Conservation (phyloP, 2,797 vertebrate species). For the Brotula barbata region DNA sequence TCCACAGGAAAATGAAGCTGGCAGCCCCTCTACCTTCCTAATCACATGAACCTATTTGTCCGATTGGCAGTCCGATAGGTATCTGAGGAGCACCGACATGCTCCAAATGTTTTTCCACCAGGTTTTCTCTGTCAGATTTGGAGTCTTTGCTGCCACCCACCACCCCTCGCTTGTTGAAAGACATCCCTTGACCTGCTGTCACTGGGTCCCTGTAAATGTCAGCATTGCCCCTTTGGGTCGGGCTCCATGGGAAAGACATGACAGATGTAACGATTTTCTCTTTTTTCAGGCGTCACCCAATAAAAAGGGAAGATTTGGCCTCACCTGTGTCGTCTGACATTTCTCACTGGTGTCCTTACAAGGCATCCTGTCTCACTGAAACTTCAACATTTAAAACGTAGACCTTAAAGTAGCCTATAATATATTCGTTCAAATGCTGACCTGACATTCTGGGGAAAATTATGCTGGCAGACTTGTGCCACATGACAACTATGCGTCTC, state of each 20-base stretch:
- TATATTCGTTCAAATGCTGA: too few relatives aligned
- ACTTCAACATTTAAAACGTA: not conserved
- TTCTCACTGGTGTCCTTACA: conserved; percentile 27
- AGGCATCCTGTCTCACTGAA: conserved; percentile 5
- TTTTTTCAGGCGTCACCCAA: conserved; percentile 13
- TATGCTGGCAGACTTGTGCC: too few relatives aligned
- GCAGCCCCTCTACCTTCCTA: conserved; percentile 7
- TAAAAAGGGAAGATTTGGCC: conserved; percentile 13
- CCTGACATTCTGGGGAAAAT: too few relatives aligned
- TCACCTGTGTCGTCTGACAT: conserved; percentile 36
- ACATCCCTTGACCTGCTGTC: conserved; percentile 33
- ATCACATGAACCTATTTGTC: conserved; percentile 14
- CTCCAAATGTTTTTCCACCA: conserved; percentile 10
- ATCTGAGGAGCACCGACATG: conserved; percentile 5
- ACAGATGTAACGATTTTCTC: not conserved
- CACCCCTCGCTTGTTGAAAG: conserved; percentile 8
- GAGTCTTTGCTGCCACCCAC: not conserved
- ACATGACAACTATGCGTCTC: too few relatives aligned
- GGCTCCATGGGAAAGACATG: conserved; percentile 4
- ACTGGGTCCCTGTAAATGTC: conserved; percentile 41
- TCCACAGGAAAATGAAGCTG: conserved; percentile 22
- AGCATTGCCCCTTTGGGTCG: conserved; percentile 12
- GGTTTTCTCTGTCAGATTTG: conserved; percentile 7
- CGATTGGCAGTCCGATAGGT: not conserved
- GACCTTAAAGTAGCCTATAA: too few relatives aligned